Evolutionary conservation across 2,797 vertebrate species (phyloP), one percentile per base, ranked within the genome.

Genomic region (Pangasius sanitwongsei): DNA sequence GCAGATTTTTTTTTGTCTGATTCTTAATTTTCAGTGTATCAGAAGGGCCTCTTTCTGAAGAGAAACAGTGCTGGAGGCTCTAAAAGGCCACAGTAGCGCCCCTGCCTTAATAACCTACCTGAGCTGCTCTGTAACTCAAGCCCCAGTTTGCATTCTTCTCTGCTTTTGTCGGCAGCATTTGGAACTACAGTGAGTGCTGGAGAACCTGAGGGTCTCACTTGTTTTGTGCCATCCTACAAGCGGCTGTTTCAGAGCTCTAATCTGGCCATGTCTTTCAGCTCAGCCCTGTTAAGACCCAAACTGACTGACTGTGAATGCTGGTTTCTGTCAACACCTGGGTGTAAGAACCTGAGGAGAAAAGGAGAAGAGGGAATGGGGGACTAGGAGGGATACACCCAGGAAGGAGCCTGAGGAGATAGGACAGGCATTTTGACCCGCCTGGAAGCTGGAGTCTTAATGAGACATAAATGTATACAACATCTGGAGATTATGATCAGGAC

Each of bases 231-330:
- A 93, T 95, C 95, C 93, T 93, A 93, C 93, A 94, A 92, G 93
- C 95, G 94, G 93, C 94, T 94, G 94, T 95, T 95, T 83, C 95
- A 96, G 95, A 93, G 92, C 95, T 95, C 95, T 96, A 95, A 96
- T 96, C 95, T 95, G 94, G 94, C 92, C 94, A 93, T 92, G 95
- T 96, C 96, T 96, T 96, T 97, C 96, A 96, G 95, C 96, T 96
- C 94, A 92, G 94, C 95, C 94, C 94, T 94, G 95, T 96, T 95
- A 96, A 95, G 93, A 92, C 95, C 94, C 92, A 90, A 93, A 93
- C 93, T 94, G 93, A 95, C 94, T 95, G 95, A 95, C 93, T 94
- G 92, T 94, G 94, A 96, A 95, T 93, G 95, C 93, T 91, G 93
- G 94, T 93, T 94, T 96, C 96, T 96, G 94, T 96, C 96, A 96